phyloP scores from a whole-genome alignment of 2,797 vertebrate species.

The Brachymystax lenok region DNA sequence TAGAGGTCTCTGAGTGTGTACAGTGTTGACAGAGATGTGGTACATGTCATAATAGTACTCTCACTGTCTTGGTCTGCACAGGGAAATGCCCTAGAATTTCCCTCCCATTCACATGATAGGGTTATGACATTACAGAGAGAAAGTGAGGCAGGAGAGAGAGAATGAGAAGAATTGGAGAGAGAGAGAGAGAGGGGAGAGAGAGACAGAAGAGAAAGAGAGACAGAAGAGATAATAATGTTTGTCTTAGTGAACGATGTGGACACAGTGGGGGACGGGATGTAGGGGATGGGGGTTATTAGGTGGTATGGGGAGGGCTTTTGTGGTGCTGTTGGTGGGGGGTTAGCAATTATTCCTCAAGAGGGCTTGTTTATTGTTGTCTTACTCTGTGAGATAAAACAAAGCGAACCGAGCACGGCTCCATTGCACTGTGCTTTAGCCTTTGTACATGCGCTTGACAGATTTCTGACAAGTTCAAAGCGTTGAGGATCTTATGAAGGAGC shows the following conservation, averaged over 20 bases:
- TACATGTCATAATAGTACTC: conserved; percentile 39
- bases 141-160: background rate
- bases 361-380: conserved; percentile 62
- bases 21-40: conserved; percentile 40
- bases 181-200: background rate
- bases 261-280: conserved; percentile 35
- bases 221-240: conserved; percentile 32
- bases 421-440: conserved; percentile 49
- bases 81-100: conserved; percentile 36
- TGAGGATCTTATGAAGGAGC: conserved; percentile 72
- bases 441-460: conserved; percentile 57
- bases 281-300: conserved; percentile 8
- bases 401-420: conserved; percentile 29
- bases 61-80: conserved; percentile 15
- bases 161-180: background rate
- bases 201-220: background rate
- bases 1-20: conserved; percentile 15
- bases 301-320: background rate
- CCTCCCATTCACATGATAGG: background rate
- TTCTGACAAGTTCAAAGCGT: conserved; percentile 65
- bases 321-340: conserved; percentile 17
- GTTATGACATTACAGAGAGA: background rate
- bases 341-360: conserved; percentile 63
- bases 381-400: conserved; percentile 62
- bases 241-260: conserved; percentile 25